Evolutionary conservation across 2,888 invertebrate species (phyloP).

Genomic region (Creontiades dilutus): DNA sequence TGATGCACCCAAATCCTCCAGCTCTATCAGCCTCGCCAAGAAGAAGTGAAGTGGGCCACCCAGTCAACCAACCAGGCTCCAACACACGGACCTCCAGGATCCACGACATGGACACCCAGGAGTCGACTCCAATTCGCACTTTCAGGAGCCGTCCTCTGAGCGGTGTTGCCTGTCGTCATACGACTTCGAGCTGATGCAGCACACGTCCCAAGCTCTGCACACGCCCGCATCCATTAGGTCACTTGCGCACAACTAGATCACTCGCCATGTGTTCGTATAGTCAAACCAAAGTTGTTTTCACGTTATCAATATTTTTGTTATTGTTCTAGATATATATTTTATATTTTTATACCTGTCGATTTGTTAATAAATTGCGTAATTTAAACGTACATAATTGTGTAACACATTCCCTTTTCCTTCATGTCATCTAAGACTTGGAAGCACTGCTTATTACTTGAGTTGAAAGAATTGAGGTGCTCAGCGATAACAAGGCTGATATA

Average conservation of each 20-base stretch:
- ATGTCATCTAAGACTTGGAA: too few species aligned
- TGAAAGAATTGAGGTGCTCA: too few species aligned
- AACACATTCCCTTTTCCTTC: not conserved
- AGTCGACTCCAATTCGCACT: not conserved
- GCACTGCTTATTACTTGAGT: too few species aligned
- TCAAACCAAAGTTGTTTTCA: constrained; percentile 54
- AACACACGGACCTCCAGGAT: not conserved
- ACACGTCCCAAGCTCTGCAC: constrained; percentile 7
- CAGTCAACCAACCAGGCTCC: not conserved
- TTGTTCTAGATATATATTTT: constrained; percentile 37
- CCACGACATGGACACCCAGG: not conserved
- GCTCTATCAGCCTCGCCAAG: constrained; percentile 65
- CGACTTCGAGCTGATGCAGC: constrained; percentile 11
- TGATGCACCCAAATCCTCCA: constrained; percentile 68
- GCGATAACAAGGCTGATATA: too few species aligned
- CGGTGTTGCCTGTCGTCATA: not conserved
- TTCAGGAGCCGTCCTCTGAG: not conserved
- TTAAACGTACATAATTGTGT: not conserved
- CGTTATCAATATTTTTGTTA: constrained; percentile 49
- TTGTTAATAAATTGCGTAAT: constrained; percentile 52
- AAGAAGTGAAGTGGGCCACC: constrained; percentile 43
- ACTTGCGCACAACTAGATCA: not conserved
- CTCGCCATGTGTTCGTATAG: constrained; percentile 28
- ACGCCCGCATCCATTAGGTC: constrained; percentile 1
- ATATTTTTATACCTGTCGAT: constrained; percentile 34